Evolutionary conservation across 2,113 vertebrate genomes (phyloP).

Genomic region (Salminus brasiliensis): DNA sequence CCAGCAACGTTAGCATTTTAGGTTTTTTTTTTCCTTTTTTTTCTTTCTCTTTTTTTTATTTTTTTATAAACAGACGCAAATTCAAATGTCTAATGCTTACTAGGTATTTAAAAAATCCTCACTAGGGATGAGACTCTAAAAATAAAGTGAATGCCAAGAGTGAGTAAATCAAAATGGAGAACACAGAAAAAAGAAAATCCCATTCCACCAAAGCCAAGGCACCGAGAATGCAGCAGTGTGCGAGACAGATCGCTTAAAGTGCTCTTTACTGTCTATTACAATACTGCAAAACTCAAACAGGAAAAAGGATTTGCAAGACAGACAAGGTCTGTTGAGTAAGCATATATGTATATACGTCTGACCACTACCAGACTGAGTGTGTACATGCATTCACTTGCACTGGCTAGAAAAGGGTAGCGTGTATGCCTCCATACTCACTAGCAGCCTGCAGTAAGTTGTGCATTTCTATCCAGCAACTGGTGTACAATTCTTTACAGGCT

Average conservation of each 20-base stretch:
- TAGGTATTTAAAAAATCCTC: background rate
- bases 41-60: no score
- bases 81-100: background rate
- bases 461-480: no score
- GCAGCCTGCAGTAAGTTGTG: no score
- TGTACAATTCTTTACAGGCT: no score
- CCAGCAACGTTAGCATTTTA: no score
- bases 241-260: background rate
- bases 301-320: background rate
- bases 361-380: no score
- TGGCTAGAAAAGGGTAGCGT: no score
- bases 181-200: background rate
- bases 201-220: slow-evolving; percentile 2
- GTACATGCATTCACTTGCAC: no score
- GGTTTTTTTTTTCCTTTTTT: no score
- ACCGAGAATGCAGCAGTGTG: background rate
- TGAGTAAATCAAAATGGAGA: background rate
- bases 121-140: background rate
- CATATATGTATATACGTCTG: background rate
- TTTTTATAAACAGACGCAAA: background rate
- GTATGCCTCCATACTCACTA: no score
- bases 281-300: background rate
- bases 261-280: background rate
- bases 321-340: background rate
- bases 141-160: background rate